Evolutionary conservation across 2,797 vertebrate genomes (phyloP).

Genomic region (Melanotaenia boesemani): DNA sequence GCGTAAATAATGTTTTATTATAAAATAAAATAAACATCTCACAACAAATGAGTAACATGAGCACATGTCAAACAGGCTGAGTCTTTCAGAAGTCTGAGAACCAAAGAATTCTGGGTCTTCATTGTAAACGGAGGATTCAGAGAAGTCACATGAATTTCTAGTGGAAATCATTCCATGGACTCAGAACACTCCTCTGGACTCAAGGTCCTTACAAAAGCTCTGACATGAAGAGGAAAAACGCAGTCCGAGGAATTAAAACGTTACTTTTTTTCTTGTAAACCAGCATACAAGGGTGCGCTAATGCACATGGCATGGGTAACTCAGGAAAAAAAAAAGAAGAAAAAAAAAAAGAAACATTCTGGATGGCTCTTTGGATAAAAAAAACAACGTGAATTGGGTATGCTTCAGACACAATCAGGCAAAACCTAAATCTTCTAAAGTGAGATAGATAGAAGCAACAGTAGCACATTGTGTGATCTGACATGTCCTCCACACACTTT

Average conservation of each 20-base stretch:
- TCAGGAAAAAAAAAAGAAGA: not conserved
- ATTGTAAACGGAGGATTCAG: not conserved
- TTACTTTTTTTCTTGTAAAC: not conserved
- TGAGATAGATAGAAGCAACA: conserved; percentile 55
- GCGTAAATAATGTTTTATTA: too few species aligned
- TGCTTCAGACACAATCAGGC: conserved; percentile 53
- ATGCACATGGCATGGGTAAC: not conserved
- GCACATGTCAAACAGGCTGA: not conserved
- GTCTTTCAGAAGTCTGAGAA: not conserved
- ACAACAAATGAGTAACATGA: not conserved
- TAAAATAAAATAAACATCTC: too few species aligned
- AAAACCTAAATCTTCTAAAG: conserved; percentile 51
- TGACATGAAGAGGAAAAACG: not conserved
- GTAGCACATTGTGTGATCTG: conserved; percentile 60
- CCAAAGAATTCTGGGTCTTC: not conserved
- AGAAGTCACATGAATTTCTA: not conserved
- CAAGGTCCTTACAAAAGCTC: not conserved
- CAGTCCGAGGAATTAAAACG: not conserved
- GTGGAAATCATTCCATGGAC: not conserved
- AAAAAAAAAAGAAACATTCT: conserved; percentile 39
- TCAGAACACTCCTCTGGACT: not conserved
- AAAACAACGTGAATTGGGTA: conserved; percentile 43
- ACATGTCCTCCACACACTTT: conserved; percentile 61
- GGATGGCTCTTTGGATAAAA: conserved; percentile 31
- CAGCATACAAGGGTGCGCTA: not conserved